phyloP scores from a whole-genome alignment of 2,888 invertebrate genomes.

The Encarsia formosa region DNA sequence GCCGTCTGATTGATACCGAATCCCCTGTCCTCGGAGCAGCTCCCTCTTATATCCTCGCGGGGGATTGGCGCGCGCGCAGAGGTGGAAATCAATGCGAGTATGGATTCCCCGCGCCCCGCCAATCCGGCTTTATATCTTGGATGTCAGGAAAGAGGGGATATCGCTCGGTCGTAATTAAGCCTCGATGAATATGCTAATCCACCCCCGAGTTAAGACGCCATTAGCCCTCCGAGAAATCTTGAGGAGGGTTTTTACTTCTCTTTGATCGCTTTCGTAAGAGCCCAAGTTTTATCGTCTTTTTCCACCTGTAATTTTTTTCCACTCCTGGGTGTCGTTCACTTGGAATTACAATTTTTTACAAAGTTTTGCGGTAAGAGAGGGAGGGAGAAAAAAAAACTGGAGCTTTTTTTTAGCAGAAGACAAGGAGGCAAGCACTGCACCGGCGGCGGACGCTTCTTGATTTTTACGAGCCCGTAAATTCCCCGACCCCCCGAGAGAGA shows the following conservation, averaged over 20 bases:
- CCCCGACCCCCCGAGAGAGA: too few relatives aligned
- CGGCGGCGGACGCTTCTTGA: slow-evolving; percentile 46
- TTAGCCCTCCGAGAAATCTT: slow-evolving; percentile 52
- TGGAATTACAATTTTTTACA: too few relatives aligned
- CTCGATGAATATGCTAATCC: slow-evolving; percentile 25
- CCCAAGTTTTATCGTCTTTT: slow-evolving; percentile 3
- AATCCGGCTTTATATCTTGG: not conserved
- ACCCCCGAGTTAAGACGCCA: slow-evolving; percentile 50
- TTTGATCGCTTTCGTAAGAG: slow-evolving; percentile 44
- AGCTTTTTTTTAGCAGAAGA: too few relatives aligned
- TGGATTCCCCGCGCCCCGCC: slow-evolving; percentile 7
- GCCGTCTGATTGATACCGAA: too few relatives aligned
- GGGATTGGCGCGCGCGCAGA: slow-evolving; percentile 30
- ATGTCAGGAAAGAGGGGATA: too few relatives aligned
- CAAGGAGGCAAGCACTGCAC: slow-evolving; percentile 35
- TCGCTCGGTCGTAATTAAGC: slow-evolving; percentile 23
- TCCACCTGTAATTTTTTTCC: not conserved
- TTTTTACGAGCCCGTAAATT: slow-evolving; percentile 52
- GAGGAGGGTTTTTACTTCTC: slow-evolving; percentile 42
- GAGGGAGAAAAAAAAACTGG: slow-evolving; percentile 29
- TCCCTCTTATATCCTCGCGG: too few relatives aligned
- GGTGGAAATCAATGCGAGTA: slow-evolving; percentile 50
- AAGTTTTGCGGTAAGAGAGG: slow-evolving; percentile 22
- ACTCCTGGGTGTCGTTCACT: not conserved
- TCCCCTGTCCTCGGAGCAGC: too few relatives aligned